Evolutionary conservation across 2,888 invertebrate species (phyloP), one percentile per base, ranked within the genome.

Genomic region (Phytoseiulus persimilis): DNA sequence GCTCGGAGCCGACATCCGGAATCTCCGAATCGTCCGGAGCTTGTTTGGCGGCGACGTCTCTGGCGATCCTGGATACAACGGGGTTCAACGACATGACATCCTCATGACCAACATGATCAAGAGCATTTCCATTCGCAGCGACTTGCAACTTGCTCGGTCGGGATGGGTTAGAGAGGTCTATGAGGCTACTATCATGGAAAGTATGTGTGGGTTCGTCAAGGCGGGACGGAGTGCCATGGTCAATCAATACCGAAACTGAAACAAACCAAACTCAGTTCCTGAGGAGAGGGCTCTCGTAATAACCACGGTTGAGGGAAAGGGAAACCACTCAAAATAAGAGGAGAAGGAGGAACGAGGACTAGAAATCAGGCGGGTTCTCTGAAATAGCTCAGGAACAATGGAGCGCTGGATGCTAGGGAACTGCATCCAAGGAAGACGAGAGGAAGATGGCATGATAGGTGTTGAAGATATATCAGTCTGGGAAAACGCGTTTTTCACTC

Each of bases 31-130:
- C 45, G 33, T 83, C 83, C 32, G 31, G 32, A 83, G 33, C 31
- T 31, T 32, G 31, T n/a, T n/a, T n/a, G 32, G 32, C n/a, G 39
- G 32, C 87, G 87, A 87, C 87, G 87, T 31, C 87, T 87, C 87
- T 33, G 87, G 87, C 87, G 45, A 28, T 33, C 87, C 87, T 87
- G 87, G 87, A 87, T 33, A 87, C 87, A 87, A 87, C 45, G 87
- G 87, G 87, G 31, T 32, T 32, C 28, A 32, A n/a, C 87, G 87
- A 87, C 87, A 87, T 32, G 2, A 32, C 87, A 87, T 14, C 11
- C 11, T 32, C 87, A 87, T 32, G 39, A 87, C n/a, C 32, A n/a
- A n/a, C n/a, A n/a, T n/a, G n/a, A 32, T 33, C 87, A 87, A 23
- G 14, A 28, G 14, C 23, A 65, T 65, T 28, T 65, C 28, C 65